Evolutionary conservation across 2,888 invertebrate genomes (phyloP).

Genomic region (Nesidiocoris tenuis): DNA sequence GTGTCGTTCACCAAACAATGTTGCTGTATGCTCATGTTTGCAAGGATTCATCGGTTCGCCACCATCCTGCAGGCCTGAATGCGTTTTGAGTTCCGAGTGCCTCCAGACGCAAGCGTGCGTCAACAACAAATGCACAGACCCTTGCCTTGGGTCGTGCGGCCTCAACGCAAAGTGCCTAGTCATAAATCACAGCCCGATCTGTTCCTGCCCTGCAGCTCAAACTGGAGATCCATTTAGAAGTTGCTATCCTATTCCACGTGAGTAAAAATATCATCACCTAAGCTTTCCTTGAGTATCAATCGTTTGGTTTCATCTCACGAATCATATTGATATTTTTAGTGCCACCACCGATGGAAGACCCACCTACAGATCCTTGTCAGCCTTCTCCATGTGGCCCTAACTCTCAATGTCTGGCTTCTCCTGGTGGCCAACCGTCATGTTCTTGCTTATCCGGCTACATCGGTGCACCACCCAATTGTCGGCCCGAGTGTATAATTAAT

Average conservation of each 20-base stretch:
- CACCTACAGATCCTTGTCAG: slow-evolving; percentile 61
- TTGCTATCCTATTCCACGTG: slow-evolving; percentile 44
- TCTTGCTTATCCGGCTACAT: slow-evolving; percentile 74
- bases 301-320: background rate
- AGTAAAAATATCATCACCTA: slow-evolving; percentile 21
- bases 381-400: slow-evolving; percentile 83
- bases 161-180: slow-evolving; percentile 78
- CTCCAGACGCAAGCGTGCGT: slow-evolving; percentile 66
- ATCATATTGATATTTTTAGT: slow-evolving; percentile 29
- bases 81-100: slow-evolving; percentile 71
- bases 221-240: slow-evolving; percentile 69
- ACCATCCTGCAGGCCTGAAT: slow-evolving; percentile 74
- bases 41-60: slow-evolving; percentile 76
- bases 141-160: slow-evolving; percentile 75
- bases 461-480: slow-evolving; percentile 77
- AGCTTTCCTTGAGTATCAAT: background rate
- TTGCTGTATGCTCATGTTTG: slow-evolving; percentile 73
- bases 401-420: slow-evolving; percentile 64
- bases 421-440: slow-evolving; percentile 67
- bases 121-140: slow-evolving; percentile 69
- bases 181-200: slow-evolving; percentile 77
- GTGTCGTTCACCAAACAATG: slow-evolving; percentile 71
- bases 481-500: slow-evolving; percentile 80
- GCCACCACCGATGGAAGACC: slow-evolving; percentile 52
- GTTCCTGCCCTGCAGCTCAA: slow-evolving; percentile 70